These are phyloP conservation scores for Lepidurus apus DNA, from an alignment of 1,140 invertebrate species.

Conservation along the genomic window DNA sequence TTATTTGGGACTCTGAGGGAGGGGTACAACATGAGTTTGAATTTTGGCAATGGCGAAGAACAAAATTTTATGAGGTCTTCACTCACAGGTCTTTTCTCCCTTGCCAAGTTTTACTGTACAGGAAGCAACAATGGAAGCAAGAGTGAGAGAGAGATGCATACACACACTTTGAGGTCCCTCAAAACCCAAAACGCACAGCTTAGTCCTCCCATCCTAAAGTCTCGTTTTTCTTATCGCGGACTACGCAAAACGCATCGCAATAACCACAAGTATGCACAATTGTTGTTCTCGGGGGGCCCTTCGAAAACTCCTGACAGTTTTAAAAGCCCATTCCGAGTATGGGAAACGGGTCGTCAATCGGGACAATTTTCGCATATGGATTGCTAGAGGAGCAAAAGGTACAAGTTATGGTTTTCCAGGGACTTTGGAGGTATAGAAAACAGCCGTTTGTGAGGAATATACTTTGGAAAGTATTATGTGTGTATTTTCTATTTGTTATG, in stretches of 20 bases:
- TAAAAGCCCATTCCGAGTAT: not conserved
- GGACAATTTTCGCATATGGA: constrained; percentile 1
- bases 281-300: not conserved
- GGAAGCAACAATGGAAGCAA: not conserved
- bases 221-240: constrained; percentile 9
- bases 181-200: not conserved
- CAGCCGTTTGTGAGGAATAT: not conserved
- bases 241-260: constrained; percentile 12
- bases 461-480: not conserved
- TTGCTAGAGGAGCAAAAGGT: not conserved
- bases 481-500: not conserved
- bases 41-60: constrained; percentile 2
- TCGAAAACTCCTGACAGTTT: not conserved
- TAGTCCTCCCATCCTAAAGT: too few relatives aligned
- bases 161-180: not conserved
- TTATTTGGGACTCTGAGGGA: not conserved
- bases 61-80: constrained; percentile 16
- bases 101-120: not conserved
- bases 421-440: not conserved
- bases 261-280: not conserved
- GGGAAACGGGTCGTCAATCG: not conserved
- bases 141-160: not conserved
- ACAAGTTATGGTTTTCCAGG: not conserved
- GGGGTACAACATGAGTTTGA: not conserved
- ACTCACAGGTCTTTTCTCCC: constrained; percentile 1